Percentiles rank a stretch among this genome's conserved stretches.
Conservation (phyloP, 2,888 invertebrate genomes). For the Erannis defoliaria region DNA sequence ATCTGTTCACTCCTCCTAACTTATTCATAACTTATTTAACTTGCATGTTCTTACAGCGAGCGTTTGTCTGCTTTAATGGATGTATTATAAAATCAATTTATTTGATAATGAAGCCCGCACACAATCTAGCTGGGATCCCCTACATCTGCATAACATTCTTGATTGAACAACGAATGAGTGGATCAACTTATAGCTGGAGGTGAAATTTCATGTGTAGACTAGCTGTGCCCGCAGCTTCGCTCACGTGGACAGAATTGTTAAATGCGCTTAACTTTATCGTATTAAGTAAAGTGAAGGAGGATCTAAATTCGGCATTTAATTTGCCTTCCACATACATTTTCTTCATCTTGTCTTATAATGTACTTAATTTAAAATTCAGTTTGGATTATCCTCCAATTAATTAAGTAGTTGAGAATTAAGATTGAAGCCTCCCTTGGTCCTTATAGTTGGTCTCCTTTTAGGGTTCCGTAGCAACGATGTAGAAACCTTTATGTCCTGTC, state of each 20-base stretch:
- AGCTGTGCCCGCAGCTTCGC: neutral
- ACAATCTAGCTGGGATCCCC: constrained; percentile 51
- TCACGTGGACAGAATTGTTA: neutral
- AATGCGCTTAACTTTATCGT: too few relatives aligned
- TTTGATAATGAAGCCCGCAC: constrained; percentile 60
- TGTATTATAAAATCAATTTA: constrained; percentile 60
- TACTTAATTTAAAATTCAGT: neutral
- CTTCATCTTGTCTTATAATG: too few relatives aligned
- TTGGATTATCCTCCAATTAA: too few relatives aligned
- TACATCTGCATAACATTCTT: constrained; percentile 48
- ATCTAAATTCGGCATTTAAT: too few relatives aligned
- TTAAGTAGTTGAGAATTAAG: too few relatives aligned
- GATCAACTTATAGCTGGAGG: constrained; percentile 23
- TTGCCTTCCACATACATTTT: too few relatives aligned
- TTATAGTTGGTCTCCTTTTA: too few relatives aligned
- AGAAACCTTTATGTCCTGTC: too few relatives aligned
- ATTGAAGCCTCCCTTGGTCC: too few relatives aligned
- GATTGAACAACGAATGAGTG: constrained; percentile 35
- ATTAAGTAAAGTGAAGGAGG: too few relatives aligned
- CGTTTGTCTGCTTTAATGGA: constrained; percentile 46
- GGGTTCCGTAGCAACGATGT: too few relatives aligned
- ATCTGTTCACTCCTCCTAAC: constrained; percentile 8
- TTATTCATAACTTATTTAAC: constrained; percentile 27
- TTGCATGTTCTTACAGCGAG: constrained; percentile 29
- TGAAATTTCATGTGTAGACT: constrained; percentile 15